Evolutionary conservation across 2,797 vertebrate genomes (phyloP).

Genomic region (Astyanax mexicanus): DNA sequence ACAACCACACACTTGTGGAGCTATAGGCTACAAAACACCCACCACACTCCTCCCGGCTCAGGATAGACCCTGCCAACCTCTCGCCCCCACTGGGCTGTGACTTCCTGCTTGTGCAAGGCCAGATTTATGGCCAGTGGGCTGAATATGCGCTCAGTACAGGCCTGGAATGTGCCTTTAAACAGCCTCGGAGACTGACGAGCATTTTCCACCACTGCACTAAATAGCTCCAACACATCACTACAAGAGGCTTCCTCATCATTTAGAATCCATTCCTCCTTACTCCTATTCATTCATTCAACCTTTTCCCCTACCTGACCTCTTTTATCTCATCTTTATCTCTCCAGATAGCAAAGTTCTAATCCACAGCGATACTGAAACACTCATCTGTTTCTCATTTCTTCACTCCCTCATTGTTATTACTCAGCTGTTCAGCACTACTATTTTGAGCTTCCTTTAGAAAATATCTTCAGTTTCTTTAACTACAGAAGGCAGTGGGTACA

Average conservation of each 20-base stretch:
- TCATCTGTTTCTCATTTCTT: too few species aligned
- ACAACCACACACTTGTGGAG: slow-evolving; percentile 15
- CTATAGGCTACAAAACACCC: slow-evolving; percentile 10
- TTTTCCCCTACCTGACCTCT: too few species aligned
- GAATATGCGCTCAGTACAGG: slow-evolving; percentile 53
- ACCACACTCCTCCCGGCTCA: slow-evolving; percentile 4
- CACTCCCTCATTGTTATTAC: too few species aligned
- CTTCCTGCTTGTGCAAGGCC: slow-evolving; percentile 52
- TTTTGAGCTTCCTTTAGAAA: too few species aligned
- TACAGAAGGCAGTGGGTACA: too few species aligned
- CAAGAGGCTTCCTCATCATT: slow-evolving; percentile 24
- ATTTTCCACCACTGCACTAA: slow-evolving; percentile 11
- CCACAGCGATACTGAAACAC: too few species aligned
- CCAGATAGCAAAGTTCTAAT: too few species aligned
- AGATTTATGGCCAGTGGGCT: slow-evolving; percentile 59
- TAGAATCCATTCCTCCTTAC: too few species aligned
- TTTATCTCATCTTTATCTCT: too few species aligned
- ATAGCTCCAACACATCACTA: slow-evolving; percentile 1
- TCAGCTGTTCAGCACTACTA: too few species aligned
- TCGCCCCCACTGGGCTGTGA: slow-evolving; percentile 7
- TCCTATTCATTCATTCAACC: too few species aligned
- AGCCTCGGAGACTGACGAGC: neutral
- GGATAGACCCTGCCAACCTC: slow-evolving; percentile 20
- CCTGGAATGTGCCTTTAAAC: slow-evolving; percentile 56
- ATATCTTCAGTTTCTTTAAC: too few species aligned